Evolutionary conservation across 1,140 invertebrate species (phyloP), one percentile per base, ranked within the genome.

Genomic region (Musca vetustissima): DNA sequence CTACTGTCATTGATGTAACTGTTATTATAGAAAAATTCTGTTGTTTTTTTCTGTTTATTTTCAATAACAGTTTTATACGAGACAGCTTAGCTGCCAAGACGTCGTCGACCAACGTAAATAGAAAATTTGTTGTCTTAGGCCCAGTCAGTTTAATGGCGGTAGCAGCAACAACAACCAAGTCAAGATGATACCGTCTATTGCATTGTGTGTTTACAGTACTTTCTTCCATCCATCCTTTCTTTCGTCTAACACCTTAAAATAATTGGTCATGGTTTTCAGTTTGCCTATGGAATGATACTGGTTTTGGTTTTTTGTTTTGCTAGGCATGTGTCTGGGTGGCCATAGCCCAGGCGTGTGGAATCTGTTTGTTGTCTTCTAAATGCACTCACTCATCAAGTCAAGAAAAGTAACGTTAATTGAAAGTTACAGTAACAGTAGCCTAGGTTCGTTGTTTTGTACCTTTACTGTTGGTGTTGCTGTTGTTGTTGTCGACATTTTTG

Each of bases 361-460:
- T 7, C 36, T 8, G 36, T 43, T 6, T 7, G 36, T 43, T 43
- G 36, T 43, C 36, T 43, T 43, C 36, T 11, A 43, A 43, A 43
- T 43, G 36, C 36, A 43, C 11, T 17, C 55, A n/a, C 55, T 59
- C 55, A 59, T 59, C 55, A 59, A 32, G 15, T 17, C 49, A 52
- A 8, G 24, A 24, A 25, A 59, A 32, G 14, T 13, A 59, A 59
- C 55, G 22, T 59, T 59, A 59, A 59, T 59, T 59, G 55, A 59
- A 59, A 59, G 55, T 59, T 59, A 59, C 55, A 59, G 55, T 59
- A 59, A 59, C 55, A 59, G 55, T 28, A 59, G 55, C 25, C 15
- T 59, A 59, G 25, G 25, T n/a, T 32, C 11, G 36, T 43, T 43
- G 36, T 13, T 9, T 4, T 43, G 15, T 59, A 25, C 24, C 28